Percentiles rank a stretch among this genome's conserved stretches.
Conservation (phyloP, 2,888 invertebrate species). For the Rhingia campestris region DNA sequence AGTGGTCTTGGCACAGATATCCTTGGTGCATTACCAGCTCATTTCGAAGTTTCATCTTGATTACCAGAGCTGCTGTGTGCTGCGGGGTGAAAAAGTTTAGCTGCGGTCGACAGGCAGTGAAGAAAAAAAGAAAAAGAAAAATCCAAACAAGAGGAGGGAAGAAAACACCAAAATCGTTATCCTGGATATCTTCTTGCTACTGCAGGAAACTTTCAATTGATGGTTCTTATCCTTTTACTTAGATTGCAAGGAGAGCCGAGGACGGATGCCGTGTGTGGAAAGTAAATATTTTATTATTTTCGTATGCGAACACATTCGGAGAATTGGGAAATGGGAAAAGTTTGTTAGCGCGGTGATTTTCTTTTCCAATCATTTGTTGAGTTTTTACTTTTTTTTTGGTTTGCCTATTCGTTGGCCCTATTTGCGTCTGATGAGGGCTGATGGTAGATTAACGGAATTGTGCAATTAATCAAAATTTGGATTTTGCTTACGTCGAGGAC, state of each 20-base stretch:
- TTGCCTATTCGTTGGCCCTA: background rate
- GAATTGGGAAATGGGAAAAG: slow-evolving; percentile 71
- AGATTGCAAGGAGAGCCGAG: slow-evolving; percentile 36
- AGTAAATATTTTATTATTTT: slow-evolving; percentile 71
- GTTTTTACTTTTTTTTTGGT: slow-evolving; percentile 27
- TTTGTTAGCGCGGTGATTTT: slow-evolving; percentile 62
- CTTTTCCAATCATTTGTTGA: slow-evolving; percentile 48
- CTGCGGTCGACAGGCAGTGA: slow-evolving; percentile 19
- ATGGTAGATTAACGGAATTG: slow-evolving; percentile 41
- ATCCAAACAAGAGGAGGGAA: background rate
- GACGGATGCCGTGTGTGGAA: slow-evolving; percentile 6
- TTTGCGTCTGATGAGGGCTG: slow-evolving; percentile 26
- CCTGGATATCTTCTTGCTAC: slow-evolving; percentile 59
- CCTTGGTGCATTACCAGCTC: slow-evolving; percentile 74
- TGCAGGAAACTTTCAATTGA: slow-evolving; percentile 64
- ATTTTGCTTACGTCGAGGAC: slow-evolving; percentile 55
- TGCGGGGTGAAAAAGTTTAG: slow-evolving; percentile 35
- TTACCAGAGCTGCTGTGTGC: slow-evolving; percentile 58
- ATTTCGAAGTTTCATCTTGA: slow-evolving; percentile 74
- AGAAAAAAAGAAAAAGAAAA: slow-evolving; percentile 7
- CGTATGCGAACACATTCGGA: slow-evolving; percentile 37
- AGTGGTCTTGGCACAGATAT: slow-evolving; percentile 57
- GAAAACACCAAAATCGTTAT: slow-evolving; percentile 54
- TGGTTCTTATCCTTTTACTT: slow-evolving; percentile 68
- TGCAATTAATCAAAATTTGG: slow-evolving; percentile 71